Percentiles rank a stretch among this genome's conserved stretches.
phyloP scores from a whole-genome alignment of 2,888 invertebrate genomes.

The Folsomia manolachei region DNA sequence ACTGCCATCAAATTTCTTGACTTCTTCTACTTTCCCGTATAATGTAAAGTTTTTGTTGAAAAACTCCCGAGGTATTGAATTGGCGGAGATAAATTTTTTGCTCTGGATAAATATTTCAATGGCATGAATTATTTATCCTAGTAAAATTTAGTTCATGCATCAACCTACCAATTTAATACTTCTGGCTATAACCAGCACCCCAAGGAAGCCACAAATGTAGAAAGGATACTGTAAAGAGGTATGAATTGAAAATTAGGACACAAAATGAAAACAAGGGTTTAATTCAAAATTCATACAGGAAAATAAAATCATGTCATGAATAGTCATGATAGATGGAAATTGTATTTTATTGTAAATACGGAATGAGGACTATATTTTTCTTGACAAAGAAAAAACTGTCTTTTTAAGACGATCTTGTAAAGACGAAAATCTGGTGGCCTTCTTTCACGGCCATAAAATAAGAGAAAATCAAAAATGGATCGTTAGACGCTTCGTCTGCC shows the following conservation, averaged over 20 bases:
- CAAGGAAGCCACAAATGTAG: not conserved
- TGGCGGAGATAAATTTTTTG: conserved; percentile 9
- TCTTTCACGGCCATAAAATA: too few relatives aligned
- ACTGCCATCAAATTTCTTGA: not conserved
- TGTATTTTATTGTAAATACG: too few relatives aligned
- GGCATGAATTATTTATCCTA: too few relatives aligned
- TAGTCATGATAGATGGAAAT: too few relatives aligned
- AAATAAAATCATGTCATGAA: too few relatives aligned
- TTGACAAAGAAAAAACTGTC: too few relatives aligned
- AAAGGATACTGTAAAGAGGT: conserved; percentile 17
- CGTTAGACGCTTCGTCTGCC: not conserved
- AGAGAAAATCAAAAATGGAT: conserved; percentile 1
- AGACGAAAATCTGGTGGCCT: too few relatives aligned
- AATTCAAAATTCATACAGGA: too few relatives aligned
- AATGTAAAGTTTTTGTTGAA: conserved; percentile 19
- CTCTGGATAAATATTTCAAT: not conserved
- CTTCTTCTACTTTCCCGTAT: conserved; percentile 9
- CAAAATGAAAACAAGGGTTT: too few relatives aligned
- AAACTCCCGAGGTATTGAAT: conserved; percentile 16
- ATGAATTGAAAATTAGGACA: too few relatives aligned
- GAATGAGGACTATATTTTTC: too few relatives aligned
- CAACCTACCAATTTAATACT: conserved; percentile 16
- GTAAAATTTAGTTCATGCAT: not conserved
- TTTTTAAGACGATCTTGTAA: too few relatives aligned
- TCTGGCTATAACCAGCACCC: conserved; percentile 5